A percentile compares a stretch with the other conserved stretches of the same genome.
Evolutionary conservation across 2,888 invertebrate species (phyloP).

Genomic region (Macrosiphum euphorbiae): DNA sequence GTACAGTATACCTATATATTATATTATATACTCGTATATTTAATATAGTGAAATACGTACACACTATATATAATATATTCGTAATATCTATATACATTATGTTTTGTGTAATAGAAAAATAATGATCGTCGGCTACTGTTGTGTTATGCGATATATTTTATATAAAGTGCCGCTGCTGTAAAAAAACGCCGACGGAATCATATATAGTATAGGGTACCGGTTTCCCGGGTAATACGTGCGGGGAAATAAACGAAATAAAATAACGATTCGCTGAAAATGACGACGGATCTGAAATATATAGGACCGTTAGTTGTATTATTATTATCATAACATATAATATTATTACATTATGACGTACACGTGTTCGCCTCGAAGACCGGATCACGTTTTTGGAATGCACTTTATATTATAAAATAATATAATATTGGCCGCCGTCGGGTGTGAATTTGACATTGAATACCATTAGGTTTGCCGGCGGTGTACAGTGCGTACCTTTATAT

Average conservation of each 20-base stretch:
- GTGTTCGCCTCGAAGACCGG: constrained; percentile 15
- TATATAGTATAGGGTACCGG: background rate
- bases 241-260: background rate
- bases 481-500: background rate
- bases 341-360: constrained; percentile 16
- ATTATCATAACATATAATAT: background rate
- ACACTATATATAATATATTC: too few relatives aligned
- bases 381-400: constrained; percentile 41
- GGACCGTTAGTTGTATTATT: background rate
- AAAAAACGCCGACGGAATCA: background rate
- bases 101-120: background rate
- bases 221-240: background rate
- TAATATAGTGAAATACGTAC: background rate
- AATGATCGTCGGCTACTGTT: constrained; percentile 21
- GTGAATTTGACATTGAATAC: constrained; percentile 42
- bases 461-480: background rate
- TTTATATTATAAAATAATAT: constrained; percentile 16
- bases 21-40: background rate
- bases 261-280: constrained; percentile 18
- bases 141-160: background rate
- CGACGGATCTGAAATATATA: background rate
- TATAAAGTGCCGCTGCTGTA: background rate
- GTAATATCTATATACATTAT: background rate
- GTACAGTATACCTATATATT: background rate
- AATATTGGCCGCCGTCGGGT: constrained; percentile 29